Conservation (phyloP, 2,113 vertebrate species). For the Fukomys damarensis region DNA sequence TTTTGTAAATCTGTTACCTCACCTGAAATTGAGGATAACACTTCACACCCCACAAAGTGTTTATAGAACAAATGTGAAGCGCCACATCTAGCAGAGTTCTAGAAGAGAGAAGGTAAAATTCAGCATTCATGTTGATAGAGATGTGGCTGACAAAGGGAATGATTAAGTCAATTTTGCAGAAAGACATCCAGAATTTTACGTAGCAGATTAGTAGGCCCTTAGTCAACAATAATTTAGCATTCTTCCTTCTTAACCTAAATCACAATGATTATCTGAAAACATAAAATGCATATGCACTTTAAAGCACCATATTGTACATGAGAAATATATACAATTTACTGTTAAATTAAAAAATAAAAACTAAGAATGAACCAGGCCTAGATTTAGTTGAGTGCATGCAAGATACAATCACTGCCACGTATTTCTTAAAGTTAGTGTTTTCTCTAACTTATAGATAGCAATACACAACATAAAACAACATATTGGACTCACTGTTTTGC, state of each 20-base stretch:
- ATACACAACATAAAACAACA: constrained; percentile 37
- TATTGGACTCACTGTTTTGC: neutral
- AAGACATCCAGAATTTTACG: neutral
- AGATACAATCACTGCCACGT: neutral
- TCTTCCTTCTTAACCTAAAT: constrained; percentile 20
- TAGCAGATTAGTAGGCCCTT: neutral
- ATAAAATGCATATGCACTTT: neutral
- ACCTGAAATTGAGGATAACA: neutral
- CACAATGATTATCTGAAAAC: neutral
- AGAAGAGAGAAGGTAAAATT: neutral
- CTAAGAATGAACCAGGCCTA: neutral
- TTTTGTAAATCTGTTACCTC: neutral
- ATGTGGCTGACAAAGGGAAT: neutral
- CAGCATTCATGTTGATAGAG: neutral
- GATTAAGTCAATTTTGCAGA: neutral
- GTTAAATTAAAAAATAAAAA: neutral
- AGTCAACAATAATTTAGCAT: constrained; percentile 14
- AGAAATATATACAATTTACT: neutral
- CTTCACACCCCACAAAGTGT: neutral
- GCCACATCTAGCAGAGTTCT: neutral
- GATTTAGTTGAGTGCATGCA: neutral
- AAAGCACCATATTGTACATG: neutral
- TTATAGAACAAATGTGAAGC: neutral
- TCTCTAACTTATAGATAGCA: neutral
- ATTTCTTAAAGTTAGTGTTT: constrained; percentile 50